A percentile compares a stretch with the other conserved stretches of the same genome.
These are phyloP conservation scores for Coptodon rendalli DNA, from an alignment of 2,113 vertebrate species.

Conservation along the genomic window DNA sequence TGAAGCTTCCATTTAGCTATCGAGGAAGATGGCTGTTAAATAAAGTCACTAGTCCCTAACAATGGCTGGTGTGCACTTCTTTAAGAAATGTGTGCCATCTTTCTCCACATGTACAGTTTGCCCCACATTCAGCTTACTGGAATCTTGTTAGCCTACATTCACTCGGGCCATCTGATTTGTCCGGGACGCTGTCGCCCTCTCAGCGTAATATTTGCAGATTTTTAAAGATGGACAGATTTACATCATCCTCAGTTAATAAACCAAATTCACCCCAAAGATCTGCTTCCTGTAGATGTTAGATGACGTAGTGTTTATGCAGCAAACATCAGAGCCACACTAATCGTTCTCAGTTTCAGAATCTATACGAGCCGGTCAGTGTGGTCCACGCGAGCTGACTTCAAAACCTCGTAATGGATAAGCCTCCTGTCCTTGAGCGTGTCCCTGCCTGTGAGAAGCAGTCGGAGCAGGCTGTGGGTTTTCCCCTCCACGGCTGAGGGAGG, in stretches of 20 bases:
- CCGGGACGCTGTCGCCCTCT: background rate
- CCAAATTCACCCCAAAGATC: background rate
- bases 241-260: background rate
- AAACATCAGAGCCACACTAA: background rate
- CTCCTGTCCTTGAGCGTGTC: background rate
- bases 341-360: background rate
- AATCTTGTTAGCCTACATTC: background rate
- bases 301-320: background rate
- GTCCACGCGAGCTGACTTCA: background rate
- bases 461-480: slow-evolving; percentile 32
- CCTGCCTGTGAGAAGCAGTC: slow-evolving; percentile 5
- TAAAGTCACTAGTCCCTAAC: background rate
- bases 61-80: accelerated
- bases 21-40: background rate
- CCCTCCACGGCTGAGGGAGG: background rate
- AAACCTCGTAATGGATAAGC: background rate
- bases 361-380: background rate
- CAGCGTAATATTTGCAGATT: background rate
- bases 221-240: background rate
- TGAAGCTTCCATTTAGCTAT: background rate
- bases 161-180: accelerated
- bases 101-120: background rate
- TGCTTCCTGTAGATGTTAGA: background rate
- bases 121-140: background rate
- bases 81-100: background rate